phyloP scores from a whole-genome alignment of 2,113 vertebrate genomes.

The Eulacestoma nigropectus region DNA sequence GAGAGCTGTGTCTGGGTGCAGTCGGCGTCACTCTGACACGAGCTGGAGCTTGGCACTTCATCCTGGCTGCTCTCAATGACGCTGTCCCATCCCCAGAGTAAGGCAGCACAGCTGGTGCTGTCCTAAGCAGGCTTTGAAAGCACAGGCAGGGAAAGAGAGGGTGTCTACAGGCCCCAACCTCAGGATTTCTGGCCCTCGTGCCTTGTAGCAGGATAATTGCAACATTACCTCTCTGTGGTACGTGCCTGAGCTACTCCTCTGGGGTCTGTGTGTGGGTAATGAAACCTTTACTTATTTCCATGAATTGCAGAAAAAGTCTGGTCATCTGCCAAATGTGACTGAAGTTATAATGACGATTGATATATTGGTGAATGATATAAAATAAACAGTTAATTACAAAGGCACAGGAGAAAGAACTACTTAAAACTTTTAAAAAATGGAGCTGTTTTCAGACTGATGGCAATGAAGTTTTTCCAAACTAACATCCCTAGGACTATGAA shows the following conservation, averaged over 20 bases:
- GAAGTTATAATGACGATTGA: too few relatives aligned
- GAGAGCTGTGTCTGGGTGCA: neutral
- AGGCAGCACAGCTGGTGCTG: fast-evolving
- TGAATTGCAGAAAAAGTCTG: neutral
- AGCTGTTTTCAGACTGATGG: neutral
- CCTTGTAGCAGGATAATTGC: neutral
- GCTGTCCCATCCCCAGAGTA: neutral
- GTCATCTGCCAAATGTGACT: neutral
- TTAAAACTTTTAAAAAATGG: neutral
- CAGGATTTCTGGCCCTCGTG: fast-evolving
- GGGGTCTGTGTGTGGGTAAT: neutral
- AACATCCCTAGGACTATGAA: neutral
- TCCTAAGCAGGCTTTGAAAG: neutral
- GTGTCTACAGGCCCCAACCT: neutral
- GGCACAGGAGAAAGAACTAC: neutral
- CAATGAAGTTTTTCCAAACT: neutral
- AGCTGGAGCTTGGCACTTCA: neutral
- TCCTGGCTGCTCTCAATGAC: neutral
- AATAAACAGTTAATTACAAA: neutral
- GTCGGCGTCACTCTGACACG: fast-evolving
- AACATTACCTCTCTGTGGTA: neutral
- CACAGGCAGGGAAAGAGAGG: neutral
- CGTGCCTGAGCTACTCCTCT: neutral
- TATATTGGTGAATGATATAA: neutral
- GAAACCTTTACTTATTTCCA: neutral